Percentiles rank a stretch among this genome's conserved stretches.
Evolutionary conservation across 2,888 invertebrate genomes (phyloP).

Genomic region (Caenorhabditis parvicauda): DNA sequence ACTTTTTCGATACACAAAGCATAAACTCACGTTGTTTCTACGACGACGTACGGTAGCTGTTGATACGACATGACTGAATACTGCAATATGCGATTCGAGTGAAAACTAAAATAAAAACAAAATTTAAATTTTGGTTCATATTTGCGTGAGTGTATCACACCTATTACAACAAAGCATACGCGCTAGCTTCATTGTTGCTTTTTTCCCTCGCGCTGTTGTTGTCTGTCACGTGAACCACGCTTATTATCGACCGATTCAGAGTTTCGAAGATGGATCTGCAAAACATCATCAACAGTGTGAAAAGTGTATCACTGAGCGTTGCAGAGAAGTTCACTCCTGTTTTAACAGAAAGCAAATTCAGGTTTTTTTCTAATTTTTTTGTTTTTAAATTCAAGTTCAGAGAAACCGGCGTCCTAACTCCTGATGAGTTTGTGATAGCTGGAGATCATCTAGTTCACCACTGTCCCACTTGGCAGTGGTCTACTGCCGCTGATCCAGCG

Average conservation of each 20-base stretch:
- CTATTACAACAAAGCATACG: too few species aligned
- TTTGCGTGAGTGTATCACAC: too few species aligned
- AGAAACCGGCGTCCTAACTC: constrained; percentile 96
- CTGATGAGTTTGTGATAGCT: constrained; percentile 94
- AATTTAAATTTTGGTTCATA: too few species aligned
- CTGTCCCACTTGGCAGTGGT: constrained; percentile 99
- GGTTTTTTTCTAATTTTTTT: neutral
- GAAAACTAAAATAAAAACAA: too few species aligned
- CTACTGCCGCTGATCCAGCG: constrained; percentile 75
- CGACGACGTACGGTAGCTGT: constrained; percentile 32
- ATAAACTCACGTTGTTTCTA: constrained; percentile 26
- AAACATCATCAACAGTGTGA: constrained; percentile 89
- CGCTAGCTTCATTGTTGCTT: too few species aligned
- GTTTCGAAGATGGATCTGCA: constrained; percentile 82
- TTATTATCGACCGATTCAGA: too few species aligned
- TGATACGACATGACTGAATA: too few species aligned
- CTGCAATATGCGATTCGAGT: too few species aligned
- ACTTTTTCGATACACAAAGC: neutral
- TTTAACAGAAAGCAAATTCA: constrained; percentile 72
- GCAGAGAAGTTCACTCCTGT: constrained; percentile 95
- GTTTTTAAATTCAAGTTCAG: constrained; percentile 73
- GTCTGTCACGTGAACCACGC: too few species aligned
- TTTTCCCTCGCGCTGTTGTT: too few species aligned
- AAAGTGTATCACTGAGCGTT: constrained; percentile 89
- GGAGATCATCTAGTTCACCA: constrained; percentile 98